Conservation (phyloP, 2,113 vertebrate genomes). For the Calyptommatus sinebrachiatus region DNA sequence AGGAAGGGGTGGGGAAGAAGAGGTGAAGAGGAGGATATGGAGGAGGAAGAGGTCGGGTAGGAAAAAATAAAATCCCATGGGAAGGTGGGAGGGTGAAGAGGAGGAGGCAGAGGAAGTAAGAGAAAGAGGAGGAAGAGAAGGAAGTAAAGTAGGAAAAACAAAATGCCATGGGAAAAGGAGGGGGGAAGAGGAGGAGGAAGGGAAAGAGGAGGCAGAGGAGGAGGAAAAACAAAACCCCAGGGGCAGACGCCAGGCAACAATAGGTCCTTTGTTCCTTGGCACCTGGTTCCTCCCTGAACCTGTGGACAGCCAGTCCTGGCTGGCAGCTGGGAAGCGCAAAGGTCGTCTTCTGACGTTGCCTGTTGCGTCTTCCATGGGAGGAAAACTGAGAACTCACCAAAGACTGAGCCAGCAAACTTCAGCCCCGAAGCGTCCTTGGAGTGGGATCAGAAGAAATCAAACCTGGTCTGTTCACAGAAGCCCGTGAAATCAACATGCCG, state of each 20-base stretch:
- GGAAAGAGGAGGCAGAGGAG: background rate
- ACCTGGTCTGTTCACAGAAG: background rate
- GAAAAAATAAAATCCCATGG: background rate
- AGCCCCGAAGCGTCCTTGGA: too few relatives aligned
- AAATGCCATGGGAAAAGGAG: too few relatives aligned
- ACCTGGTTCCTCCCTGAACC: background rate
- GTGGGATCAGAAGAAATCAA: background rate
- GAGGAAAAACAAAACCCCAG: background rate
- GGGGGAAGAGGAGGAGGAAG: too few relatives aligned
- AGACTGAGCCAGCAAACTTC: too few relatives aligned
- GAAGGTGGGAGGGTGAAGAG: too few relatives aligned
- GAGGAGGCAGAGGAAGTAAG: background rate
- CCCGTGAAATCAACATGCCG: conserved; percentile 19
- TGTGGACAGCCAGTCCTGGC: background rate
- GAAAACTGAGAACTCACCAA: background rate
- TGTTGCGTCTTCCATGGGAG: background rate
- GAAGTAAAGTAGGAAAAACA: too few relatives aligned
- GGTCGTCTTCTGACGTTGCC: background rate
- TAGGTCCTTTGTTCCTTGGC: background rate
- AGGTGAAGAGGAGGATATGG: background rate
- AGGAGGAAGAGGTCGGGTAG: too few relatives aligned
- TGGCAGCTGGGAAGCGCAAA: background rate
- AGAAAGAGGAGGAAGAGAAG: background rate
- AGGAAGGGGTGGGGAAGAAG: too few relatives aligned
- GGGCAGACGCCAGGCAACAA: background rate